Base-by-base conservation (phyloP, 2,888 invertebrate species). In the Idaea aversata region DNA sequence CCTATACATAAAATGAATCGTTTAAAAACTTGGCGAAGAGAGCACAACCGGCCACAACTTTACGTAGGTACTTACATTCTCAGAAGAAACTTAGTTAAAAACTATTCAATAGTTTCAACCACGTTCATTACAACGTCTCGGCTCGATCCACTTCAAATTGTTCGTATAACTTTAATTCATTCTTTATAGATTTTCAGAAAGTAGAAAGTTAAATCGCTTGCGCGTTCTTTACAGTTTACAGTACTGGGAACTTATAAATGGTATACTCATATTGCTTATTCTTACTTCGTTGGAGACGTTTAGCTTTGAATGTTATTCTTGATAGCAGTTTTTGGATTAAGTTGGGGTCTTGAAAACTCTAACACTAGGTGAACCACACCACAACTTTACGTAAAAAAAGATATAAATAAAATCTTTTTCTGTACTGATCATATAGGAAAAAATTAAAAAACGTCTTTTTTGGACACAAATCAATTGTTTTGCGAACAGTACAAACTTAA, bases 121-220 rank as follows among this genome's bases (percentile, higher is more conserved):
- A 72, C 61, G 61, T 70, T 72, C 66, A 70, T 77, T 75, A 77
- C 67, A 70, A 61, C 62, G 62, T 62, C 57, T 57, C 63, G 70
- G 63, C 65, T 61, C 61, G 36, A 61, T 66, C 64, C 63, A 67
- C 66, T 72, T 75, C 67, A 74, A 77, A 77, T 75, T 65, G 71
- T 69, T 75, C 68, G 69, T 73, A 66, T 70, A 76, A 76, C 72
- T 79, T 79, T 72, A 70, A 75, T 74, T 73, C 71, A 75, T 75
- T 75, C 74, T 76, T 74, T 67, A 69, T 67, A 71, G 64, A 70
- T 63, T 62, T 38, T 61, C 62, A 67, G 35, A 67, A 66, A 77
- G 67, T 75, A 75, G 66, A 75, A 70, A 67, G 47, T 47, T 47
- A 47, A 47, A 47, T 47, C 47, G 47, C 47, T 47, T 5, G 47